Conservation (phyloP, 2,797 vertebrate species). For the Diplodus sargus region DNA sequence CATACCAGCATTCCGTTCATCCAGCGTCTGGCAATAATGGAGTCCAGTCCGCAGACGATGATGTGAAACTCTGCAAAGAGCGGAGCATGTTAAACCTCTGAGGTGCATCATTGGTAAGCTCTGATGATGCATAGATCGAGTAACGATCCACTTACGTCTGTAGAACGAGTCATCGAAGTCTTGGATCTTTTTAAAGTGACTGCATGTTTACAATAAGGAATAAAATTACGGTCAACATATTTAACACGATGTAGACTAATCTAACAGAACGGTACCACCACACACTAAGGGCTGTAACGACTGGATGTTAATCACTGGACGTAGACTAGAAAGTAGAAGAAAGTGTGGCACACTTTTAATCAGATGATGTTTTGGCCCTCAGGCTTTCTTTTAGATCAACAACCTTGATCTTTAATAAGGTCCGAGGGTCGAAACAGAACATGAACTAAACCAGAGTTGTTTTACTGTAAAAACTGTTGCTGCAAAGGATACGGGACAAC, state of each 20-base stretch:
- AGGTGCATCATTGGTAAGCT: neutral
- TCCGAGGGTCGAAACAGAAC: neutral
- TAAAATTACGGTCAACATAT: neutral
- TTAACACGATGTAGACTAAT: neutral
- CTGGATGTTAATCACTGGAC: too few species aligned
- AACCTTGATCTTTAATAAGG: too few species aligned
- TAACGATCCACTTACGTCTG: constrained; percentile 88
- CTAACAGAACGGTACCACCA: too few species aligned
- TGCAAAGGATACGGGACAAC: constrained; percentile 92
- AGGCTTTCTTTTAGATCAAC: too few species aligned
- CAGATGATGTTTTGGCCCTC: too few species aligned
- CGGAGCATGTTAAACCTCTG: neutral
- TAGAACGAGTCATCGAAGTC: constrained; percentile 97
- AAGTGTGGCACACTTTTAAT: too few species aligned
- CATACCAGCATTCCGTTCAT: constrained; percentile 98
- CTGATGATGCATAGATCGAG: neutral
- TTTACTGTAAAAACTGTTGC: neutral
- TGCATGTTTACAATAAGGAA: constrained; percentile 77
- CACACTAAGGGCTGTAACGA: too few species aligned
- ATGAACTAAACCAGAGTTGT: neutral
- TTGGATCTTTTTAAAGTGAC: constrained; percentile 98
- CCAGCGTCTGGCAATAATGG: constrained; percentile 96
- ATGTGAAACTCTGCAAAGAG: constrained; percentile 93
- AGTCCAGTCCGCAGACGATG: constrained; percentile 97
- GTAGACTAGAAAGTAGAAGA: too few species aligned